phyloP scores from a whole-genome alignment of 2,888 invertebrate genomes.

The Caenorhabditis auriculariae region DNA sequence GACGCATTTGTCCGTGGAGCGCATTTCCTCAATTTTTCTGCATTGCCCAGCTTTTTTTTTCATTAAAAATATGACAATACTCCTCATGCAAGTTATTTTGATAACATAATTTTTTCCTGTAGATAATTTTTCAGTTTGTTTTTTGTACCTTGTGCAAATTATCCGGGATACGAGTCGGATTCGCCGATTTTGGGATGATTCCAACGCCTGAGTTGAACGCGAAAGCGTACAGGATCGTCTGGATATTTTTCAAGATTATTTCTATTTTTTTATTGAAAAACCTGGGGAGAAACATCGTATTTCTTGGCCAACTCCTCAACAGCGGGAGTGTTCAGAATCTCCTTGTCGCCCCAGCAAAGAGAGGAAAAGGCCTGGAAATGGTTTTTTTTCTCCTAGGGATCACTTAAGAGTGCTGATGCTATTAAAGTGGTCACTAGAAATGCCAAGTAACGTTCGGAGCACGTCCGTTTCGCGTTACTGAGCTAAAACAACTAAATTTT shows the following conservation, averaged over 20 bases:
- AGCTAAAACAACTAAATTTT: too few species aligned
- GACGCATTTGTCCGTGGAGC: too few species aligned
- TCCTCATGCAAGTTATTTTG: background rate
- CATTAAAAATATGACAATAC: background rate
- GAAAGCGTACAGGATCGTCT: slow-evolving; percentile 37
- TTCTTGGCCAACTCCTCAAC: slow-evolving; percentile 71
- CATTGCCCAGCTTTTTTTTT: background rate
- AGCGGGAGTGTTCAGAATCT: slow-evolving; percentile 69
- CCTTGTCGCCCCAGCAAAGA: slow-evolving; percentile 57
- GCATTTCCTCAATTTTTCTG: slow-evolving; percentile 10
- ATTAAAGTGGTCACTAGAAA: too few species aligned
- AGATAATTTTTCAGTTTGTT: background rate
- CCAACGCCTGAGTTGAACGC: slow-evolving; percentile 20
- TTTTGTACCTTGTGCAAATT: slow-evolving; percentile 23
- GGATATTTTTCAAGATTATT: slow-evolving; percentile 2
- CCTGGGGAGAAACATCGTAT: slow-evolving; percentile 61
- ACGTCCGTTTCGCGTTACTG: too few species aligned
- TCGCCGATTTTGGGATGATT: slow-evolving; percentile 37
- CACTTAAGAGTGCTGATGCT: too few species aligned
- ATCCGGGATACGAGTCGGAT: slow-evolving; percentile 25
- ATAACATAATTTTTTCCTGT: background rate
- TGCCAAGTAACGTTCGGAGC: too few species aligned
- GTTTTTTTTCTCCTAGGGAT: too few species aligned
- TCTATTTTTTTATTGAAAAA: background rate
- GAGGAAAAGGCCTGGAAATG: slow-evolving; percentile 65